Percentiles rank a stretch among this genome's conserved stretches.
phyloP scores from a whole-genome alignment of 2,797 vertebrate genomes.

The Falco novaeseelandiae region DNA sequence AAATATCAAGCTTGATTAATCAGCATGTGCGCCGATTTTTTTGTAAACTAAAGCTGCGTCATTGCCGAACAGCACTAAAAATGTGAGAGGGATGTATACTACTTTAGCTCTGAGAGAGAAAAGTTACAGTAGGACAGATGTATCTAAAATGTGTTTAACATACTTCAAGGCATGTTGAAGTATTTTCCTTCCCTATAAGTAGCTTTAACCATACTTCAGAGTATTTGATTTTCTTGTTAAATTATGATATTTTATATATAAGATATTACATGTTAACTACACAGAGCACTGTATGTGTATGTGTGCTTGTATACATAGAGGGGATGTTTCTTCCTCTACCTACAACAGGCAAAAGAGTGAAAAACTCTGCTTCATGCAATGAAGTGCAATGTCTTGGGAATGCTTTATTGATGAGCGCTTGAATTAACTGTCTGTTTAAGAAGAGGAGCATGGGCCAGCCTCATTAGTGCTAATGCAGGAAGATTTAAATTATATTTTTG shows the following conservation, averaged over 20 bases:
- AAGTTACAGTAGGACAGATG: background rate
- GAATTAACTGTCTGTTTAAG: constrained; percentile 33
- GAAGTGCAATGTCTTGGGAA: background rate
- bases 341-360: background rate
- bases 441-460: constrained; percentile 1
- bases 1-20: background rate
- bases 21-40: background rate
- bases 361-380: background rate
- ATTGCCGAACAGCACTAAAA: background rate
- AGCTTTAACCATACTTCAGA: background rate
- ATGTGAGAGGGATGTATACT: rapidly evolving
- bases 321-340: background rate
- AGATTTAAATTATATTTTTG: constrained; percentile 44
- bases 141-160: background rate
- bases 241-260: background rate
- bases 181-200: rapidly evolving
- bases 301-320: background rate
- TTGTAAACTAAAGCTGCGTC: background rate
- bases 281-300: background rate
- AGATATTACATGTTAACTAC: background rate
- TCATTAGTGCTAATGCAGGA: constrained; percentile 47
- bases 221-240: background rate
- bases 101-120: background rate
- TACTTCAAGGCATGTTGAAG: background rate
- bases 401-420: constrained; percentile 23